Evolutionary conservation across 2,797 vertebrate genomes (phyloP), one percentile per base, ranked within the genome.

Genomic region (Naso thynnoides): DNA sequence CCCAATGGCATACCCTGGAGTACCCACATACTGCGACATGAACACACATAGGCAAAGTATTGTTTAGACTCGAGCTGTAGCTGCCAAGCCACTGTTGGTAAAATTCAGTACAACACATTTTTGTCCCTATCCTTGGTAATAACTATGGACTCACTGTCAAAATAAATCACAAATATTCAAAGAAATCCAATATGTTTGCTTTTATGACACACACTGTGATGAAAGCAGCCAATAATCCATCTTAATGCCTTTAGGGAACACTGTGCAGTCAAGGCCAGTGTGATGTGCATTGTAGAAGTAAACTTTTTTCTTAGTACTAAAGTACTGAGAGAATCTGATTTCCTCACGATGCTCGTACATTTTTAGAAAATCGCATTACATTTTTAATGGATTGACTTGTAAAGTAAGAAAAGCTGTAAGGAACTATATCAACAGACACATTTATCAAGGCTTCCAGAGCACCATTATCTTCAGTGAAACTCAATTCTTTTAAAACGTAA

Each of bases 31-130:
- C 48, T 7, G 33, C 16, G 48, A 44, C 39, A 61, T 21, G 23
- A 27, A 49, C 26, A 64, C 54, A 59, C 29, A 72, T 21, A 39
- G 60, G 29, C 16, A 44, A 64, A 57, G 36, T 55, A 39, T 39
- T 26, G 49, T 31, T 57, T 15, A 41, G 29, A 44, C 42, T 63
- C 23, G 41, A 9, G 39, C 44, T n/a, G 39, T 23, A 18, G 48
- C 49, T 52, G 70, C 26, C 42, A 33, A 58, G 31, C 31, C 38
- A 54, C 27, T 52, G 63, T 29, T 55, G 56, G 41, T 47, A 27
- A 66, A 70, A 55, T 41, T 11, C 27, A 77, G 39, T 38, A 53
- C 15, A 70, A 63, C 21, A 52, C n/a, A n/a, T 41, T 49, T 61
- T 62, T 42, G 21, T 55, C 41, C 27, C 10, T 2, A 6, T 24